Evolutionary conservation across 2,113 vertebrate species (phyloP).

Genomic region (Daboia siamensis): DNA sequence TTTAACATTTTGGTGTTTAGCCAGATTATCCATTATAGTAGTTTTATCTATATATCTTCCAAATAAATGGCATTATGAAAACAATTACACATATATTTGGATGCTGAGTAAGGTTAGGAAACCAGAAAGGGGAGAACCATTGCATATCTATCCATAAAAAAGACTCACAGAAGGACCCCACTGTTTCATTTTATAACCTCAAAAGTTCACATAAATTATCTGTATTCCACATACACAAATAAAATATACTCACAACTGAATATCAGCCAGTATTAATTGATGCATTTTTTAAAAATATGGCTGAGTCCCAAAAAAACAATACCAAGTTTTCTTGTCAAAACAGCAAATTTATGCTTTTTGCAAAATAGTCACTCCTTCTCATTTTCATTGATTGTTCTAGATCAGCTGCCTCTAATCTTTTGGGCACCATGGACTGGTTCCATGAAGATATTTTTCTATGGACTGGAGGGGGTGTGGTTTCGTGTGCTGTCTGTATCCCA

Average conservation of each 20-base stretch:
- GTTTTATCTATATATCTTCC: slow-evolving; percentile 98
- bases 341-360: slow-evolving; percentile 66
- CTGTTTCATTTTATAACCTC: slow-evolving; percentile 99
- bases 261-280: slow-evolving; percentile 99
- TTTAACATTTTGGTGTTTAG: slow-evolving; percentile 75
- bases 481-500: not conserved
- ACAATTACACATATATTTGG: slow-evolving; percentile 99
- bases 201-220: slow-evolving; percentile 99
- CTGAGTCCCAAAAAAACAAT: slow-evolving; percentile 82
- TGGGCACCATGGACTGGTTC: not conserved
- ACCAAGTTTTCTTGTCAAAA: slow-evolving; percentile 74
- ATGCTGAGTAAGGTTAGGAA: slow-evolving; percentile 87
- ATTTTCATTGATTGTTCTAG: slow-evolving; percentile 84
- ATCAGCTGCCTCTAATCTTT: slow-evolving; percentile 60
- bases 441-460: not conserved
- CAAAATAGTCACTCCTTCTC: slow-evolving; percentile 69
- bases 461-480: not conserved
- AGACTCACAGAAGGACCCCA: slow-evolving; percentile 94
- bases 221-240: slow-evolving; percentile 89
- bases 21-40: slow-evolving; percentile 93
- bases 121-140: slow-evolving; percentile 85
- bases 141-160: slow-evolving; percentile 80
- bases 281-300: slow-evolving; percentile 80
- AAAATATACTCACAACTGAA: slow-evolving; percentile 92
- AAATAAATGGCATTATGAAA: slow-evolving; percentile 99